These are phyloP conservation scores for Zootermopsis nevadensis DNA, from an alignment of 2,888 invertebrate species.

Conservation along the genomic window DNA sequence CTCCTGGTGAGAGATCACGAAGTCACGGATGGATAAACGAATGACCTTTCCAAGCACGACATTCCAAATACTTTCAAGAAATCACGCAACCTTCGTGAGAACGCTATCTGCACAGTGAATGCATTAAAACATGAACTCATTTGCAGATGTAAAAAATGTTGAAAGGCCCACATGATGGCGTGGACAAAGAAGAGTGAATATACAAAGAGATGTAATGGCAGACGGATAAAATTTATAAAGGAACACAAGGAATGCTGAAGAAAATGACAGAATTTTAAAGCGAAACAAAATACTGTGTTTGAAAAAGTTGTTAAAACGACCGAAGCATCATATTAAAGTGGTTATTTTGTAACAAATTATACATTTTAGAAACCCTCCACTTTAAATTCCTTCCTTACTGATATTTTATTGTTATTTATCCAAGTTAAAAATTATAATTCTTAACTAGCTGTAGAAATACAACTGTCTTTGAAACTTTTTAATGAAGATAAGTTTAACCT, in stretches of 20 bases:
- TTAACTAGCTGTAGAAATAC: too few relatives aligned
- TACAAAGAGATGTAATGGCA: neutral
- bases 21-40: neutral
- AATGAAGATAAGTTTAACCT: too few relatives aligned
- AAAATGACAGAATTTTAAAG: neutral
- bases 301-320: too few relatives aligned
- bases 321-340: too few relatives aligned
- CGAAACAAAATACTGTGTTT: neutral
- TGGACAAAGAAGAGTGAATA: neutral
- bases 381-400: too few relatives aligned
- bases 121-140: neutral
- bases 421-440: too few relatives aligned
- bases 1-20: neutral
- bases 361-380: too few relatives aligned
- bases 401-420: too few relatives aligned
- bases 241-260: neutral
- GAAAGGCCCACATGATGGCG: neutral
- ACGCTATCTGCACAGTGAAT: neutral
- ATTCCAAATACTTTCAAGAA: neutral
- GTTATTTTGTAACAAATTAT: too few relatives aligned
- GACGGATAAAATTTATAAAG: neutral
- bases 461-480: too few relatives aligned
- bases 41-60: constrained; percentile 19
- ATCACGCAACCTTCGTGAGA: constrained; percentile 21
- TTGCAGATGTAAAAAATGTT: neutral